Conservation (phyloP, 30 jellyfish, hydroid and myxozoan genomes). For the Rhopilema esculentum region DNA sequence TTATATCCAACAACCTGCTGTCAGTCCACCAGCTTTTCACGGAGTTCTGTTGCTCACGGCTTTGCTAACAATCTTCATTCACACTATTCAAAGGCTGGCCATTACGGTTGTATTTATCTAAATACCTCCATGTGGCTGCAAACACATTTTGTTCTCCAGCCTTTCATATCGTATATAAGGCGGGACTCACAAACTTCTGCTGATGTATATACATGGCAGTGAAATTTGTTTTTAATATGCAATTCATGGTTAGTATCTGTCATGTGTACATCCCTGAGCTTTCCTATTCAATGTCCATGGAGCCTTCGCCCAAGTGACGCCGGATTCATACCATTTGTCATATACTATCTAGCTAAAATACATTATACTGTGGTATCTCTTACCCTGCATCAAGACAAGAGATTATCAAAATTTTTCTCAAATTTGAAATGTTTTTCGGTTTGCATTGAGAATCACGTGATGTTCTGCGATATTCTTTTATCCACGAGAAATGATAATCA, state of each 20-base stretch:
- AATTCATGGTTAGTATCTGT: not conserved
- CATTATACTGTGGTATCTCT: not conserved
- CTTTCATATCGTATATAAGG: not conserved
- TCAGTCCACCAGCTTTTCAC: not conserved
- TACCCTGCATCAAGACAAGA: not conserved
- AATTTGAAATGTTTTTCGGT: too few species aligned
- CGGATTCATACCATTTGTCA: not conserved
- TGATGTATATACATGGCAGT: not conserved
- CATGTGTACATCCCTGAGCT: not conserved
- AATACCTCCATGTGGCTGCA: slow-evolving; percentile 10
- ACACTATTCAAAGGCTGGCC: not conserved
- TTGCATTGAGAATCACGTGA: not conserved
- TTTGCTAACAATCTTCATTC: not conserved
- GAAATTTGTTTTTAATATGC: not conserved
- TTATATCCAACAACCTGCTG: not conserved
- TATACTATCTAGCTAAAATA: not conserved
- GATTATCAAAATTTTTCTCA: not conserved
- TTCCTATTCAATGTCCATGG: not conserved
- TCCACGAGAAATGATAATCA: too few species aligned
- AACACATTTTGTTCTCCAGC: not conserved
- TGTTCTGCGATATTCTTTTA: too few species aligned
- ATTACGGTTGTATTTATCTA: not conserved
- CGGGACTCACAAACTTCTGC: not conserved
- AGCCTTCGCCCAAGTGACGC: not conserved
- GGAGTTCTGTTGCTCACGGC: not conserved